Conservation (phyloP, 2,888 invertebrate genomes). For the Apoderus coryli region DNA sequence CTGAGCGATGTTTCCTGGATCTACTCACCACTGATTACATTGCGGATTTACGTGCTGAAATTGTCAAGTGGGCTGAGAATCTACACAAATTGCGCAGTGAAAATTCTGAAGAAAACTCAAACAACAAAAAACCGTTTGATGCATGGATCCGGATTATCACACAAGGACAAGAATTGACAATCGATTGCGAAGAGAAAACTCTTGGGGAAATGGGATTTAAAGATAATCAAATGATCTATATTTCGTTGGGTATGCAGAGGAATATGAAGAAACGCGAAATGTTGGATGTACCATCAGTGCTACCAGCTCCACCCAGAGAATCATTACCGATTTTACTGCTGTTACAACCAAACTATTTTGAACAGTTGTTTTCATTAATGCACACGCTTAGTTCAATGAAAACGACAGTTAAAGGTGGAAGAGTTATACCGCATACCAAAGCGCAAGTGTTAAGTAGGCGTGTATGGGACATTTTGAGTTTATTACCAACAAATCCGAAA, state of each 20-base stretch:
- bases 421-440: slow-evolving; percentile 64
- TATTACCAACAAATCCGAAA: slow-evolving; percentile 80
- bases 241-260: slow-evolving; percentile 66
- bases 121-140: slow-evolving; percentile 37
- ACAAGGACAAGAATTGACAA: slow-evolving; percentile 82
- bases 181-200: slow-evolving; percentile 85
- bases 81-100: slow-evolving; percentile 29
- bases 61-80: slow-evolving; percentile 89
- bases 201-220: slow-evolving; percentile 86
- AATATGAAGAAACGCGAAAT: slow-evolving; percentile 44
- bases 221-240: slow-evolving; percentile 85
- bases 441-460: slow-evolving; percentile 79
- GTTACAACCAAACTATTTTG: slow-evolving; percentile 75
- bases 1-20: slow-evolving; percentile 69
- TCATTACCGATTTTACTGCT: slow-evolving; percentile 74
- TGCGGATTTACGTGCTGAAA: slow-evolving; percentile 84
- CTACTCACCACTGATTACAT: slow-evolving; percentile 77
- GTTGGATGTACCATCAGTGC: slow-evolving; percentile 69
- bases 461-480: slow-evolving; percentile 88
- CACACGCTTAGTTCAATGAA: slow-evolving; percentile 80
- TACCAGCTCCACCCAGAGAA: slow-evolving; percentile 76
- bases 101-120: slow-evolving; percentile 20
- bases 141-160: slow-evolving; percentile 75
- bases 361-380: slow-evolving; percentile 81
- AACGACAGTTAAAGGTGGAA: slow-evolving; percentile 49